These are phyloP conservation scores for Vulpes vulpes DNA, from an alignment of 2,113 vertebrate genomes.

Conservation along the genomic window DNA sequence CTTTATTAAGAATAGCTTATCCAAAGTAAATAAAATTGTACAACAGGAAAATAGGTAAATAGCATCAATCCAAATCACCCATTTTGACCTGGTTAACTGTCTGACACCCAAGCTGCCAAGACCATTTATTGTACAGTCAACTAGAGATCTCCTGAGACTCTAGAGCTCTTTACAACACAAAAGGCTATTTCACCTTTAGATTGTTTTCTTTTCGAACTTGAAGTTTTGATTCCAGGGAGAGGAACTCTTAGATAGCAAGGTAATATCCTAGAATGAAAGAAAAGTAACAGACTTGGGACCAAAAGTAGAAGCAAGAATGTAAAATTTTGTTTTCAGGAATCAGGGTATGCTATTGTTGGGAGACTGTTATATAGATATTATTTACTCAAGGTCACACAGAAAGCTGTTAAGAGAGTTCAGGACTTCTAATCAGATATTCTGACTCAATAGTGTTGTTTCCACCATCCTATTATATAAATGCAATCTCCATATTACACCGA, in stretches of 20 bases:
- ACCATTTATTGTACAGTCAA: neutral
- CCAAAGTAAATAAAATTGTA: slow-evolving; percentile 30
- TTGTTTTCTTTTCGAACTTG: slow-evolving; percentile 57
- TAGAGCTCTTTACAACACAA: neutral
- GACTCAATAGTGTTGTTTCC: neutral
- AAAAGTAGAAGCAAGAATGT: neutral
- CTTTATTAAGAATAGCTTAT: slow-evolving; percentile 32
- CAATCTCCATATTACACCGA: neutral
- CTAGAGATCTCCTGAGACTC: neutral
- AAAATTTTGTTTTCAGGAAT: neutral
- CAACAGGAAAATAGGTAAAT: neutral
- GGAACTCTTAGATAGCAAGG: slow-evolving; percentile 8
- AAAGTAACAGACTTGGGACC: neutral
- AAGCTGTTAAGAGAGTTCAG: neutral
- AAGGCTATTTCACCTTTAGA: slow-evolving; percentile 53
- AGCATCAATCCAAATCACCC: neutral
- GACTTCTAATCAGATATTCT: neutral
- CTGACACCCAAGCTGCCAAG: neutral
- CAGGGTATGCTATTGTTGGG: neutral
- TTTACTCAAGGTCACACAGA: neutral
- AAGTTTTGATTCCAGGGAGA: slow-evolving; percentile 26
- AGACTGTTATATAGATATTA: neutral
- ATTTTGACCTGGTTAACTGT: neutral
- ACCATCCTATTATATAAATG: neutral
- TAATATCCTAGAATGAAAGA: neutral